A percentile compares a stretch with the other conserved stretches of the same genome.
phyloP scores from a whole-genome alignment of 2,113 vertebrate genomes.

The Nycticryphes semicollaris region DNA sequence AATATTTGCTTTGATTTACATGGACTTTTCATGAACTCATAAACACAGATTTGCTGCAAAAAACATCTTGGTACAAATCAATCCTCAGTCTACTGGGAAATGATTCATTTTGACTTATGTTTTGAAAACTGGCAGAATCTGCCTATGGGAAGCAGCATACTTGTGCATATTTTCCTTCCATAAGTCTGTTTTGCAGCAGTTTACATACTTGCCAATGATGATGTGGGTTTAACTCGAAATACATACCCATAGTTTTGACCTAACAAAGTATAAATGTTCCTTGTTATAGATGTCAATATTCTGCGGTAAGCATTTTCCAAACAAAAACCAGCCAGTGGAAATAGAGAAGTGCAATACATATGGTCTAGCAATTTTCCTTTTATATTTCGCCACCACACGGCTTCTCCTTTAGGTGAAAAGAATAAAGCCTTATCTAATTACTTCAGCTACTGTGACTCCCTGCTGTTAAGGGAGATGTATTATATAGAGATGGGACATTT shows the following conservation, averaged over 20 bases:
- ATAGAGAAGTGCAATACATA: neutral
- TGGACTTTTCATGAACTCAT: neutral
- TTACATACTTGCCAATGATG: neutral
- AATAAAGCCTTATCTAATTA: conserved; percentile 49
- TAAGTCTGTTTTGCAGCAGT: neutral
- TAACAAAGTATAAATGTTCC: neutral
- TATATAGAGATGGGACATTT: conserved; percentile 4
- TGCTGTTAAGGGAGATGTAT: conserved; percentile 16
- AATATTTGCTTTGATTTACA: neutral
- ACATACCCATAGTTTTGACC: neutral
- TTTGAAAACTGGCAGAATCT: neutral
- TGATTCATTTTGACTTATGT: neutral
- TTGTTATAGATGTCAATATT: neutral
- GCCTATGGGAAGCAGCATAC: neutral
- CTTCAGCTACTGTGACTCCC: conserved; percentile 4
- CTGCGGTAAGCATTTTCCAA: neutral
- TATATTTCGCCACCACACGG: neutral
- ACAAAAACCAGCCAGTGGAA: neutral
- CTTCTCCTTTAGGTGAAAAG: conserved; percentile 42
- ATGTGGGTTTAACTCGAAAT: neutral
- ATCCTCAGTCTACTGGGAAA: neutral
- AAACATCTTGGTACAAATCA: neutral
- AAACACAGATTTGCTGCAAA: neutral
- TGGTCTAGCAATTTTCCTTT: neutral
- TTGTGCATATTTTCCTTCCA: neutral